Evolutionary conservation across 2,797 vertebrate species (phyloP).

Genomic region (Oreochromis mossambicus): DNA sequence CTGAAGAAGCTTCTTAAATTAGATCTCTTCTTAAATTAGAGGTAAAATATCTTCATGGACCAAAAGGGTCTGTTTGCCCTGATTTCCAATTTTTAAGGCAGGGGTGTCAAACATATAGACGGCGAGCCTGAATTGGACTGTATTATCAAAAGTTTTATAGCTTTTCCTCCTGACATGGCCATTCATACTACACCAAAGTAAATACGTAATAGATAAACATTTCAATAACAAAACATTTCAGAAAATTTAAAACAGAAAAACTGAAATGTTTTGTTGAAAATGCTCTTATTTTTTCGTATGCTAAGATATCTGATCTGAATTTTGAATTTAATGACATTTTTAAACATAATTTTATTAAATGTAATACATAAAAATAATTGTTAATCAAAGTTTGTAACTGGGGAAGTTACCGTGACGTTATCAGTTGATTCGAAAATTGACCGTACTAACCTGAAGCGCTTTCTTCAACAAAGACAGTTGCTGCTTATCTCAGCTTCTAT

Average conservation of each 20-base stretch:
- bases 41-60: background rate
- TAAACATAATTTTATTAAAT: background rate
- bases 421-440: background rate
- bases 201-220: background rate
- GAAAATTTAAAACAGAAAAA: background rate
- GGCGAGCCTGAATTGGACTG: background rate
- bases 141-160: accelerated
- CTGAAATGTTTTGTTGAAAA: background rate
- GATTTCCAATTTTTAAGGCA: background rate
- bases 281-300: background rate
- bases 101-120: background rate
- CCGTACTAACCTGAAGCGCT: background rate
- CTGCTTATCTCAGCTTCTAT: background rate
- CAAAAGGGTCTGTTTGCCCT: background rate
- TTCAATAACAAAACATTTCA: background rate
- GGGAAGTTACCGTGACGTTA: background rate
- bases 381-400: background rate
- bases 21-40: background rate
- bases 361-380: accelerated
- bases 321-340: background rate
- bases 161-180: background rate
- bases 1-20: background rate
- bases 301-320: background rate
- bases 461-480: background rate
- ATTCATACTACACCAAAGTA: background rate